Evolutionary conservation across 1,140 invertebrate species (phyloP), one percentile per base, ranked within the genome.

Genomic region (Muscidifurax raptorellus): DNA sequence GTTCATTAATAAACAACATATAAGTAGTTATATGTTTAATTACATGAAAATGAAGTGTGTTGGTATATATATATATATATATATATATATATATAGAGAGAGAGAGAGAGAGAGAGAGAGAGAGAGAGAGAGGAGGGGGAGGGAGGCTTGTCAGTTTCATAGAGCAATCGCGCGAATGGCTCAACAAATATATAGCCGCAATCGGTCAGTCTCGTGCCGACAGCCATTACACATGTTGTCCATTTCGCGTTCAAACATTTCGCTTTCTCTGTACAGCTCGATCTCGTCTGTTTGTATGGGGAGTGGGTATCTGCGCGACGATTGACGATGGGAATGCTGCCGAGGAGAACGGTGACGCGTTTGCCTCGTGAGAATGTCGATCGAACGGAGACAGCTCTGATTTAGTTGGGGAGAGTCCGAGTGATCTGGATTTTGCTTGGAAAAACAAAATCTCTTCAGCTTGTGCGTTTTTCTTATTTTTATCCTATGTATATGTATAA

Each of bases 161-260:
- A 18, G 40, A 79, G 36, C 85, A 86, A 89, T 89, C 87, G 86
- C 75, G 86, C 86, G 87, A 87, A 89, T 89, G 86, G 88, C 86
- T 88, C 78, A 85, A 86, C 86, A 89, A 89, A 89, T 86, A 88
- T 87, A 80, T 44, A 86, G 64, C 77, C 83, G 77, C 84, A 86
- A 90, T 90, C 90, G 87, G 87, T 90, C 87, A 87, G 76, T 85
- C n/a, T n/a, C 87, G 86, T 84, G 80, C n/a, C 30, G 87, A 89
- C 87, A 88, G 83, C 82, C 89, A 88, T 90, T 90, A 91, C 90
- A 90, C 86, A 90, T 90, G 89, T 90, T 90, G 90, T 90, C 90
- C 90, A 90, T 91, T 90, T 90, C 89, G 86, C 86, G 88, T 90
- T 90, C 89, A 90, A 91, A 91, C 88, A 91, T 72, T 76, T 71